Base-by-base conservation (phyloP, 92 coral and sea anemone genomes). In the Porites lobata region DNA sequence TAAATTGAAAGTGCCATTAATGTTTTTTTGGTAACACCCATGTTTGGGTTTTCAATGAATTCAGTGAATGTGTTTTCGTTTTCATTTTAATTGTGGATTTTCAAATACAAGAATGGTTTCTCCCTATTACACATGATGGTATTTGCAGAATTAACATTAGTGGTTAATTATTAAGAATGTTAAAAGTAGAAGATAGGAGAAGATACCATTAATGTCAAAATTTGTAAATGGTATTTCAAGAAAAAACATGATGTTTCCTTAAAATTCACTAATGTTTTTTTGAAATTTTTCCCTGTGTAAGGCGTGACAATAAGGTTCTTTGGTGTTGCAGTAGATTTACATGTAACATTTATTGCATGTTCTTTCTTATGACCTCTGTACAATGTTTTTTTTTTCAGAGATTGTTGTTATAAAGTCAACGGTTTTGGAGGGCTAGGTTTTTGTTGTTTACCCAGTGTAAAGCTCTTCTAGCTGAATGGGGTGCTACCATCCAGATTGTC, bases 141-240 rank as follows among this genome's bases (percentile, higher is more conserved):
- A 68, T 20, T 68, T 21, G 11, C 73, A 68, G 73, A 68, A 68
- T 68, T 68, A 68, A 68, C 73, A 68, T 68, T 21, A 68, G 29
- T 68, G 73, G 73, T 68, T 68, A 68, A 68, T 68, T 68, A 17
- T 26, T 9, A 38, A 68, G 73, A 68, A 68, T 68, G 73, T 29
- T 68, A 26, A 68, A 68, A 9, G 73, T 38, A 21, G 4, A 68
- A 50, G 73, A 21, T 10, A 38, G 73, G 73, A 26, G 73, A 68
- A 68, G 29, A 68, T 68, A 17, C 15, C 73, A 68, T 68, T 68
- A 4, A 68, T 68, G 73, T 68, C 10, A 68, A 68, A 22, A 20
- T 20, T 21, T 68, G 24, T 68, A 38, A 20, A 68, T 68, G 51
- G 73, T 68, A 68, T 68, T 68, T 68, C 47, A 68, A 20, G 73